Conservation (phyloP, 2,113 vertebrate species). For the Hyperoodon ampullatus region DNA sequence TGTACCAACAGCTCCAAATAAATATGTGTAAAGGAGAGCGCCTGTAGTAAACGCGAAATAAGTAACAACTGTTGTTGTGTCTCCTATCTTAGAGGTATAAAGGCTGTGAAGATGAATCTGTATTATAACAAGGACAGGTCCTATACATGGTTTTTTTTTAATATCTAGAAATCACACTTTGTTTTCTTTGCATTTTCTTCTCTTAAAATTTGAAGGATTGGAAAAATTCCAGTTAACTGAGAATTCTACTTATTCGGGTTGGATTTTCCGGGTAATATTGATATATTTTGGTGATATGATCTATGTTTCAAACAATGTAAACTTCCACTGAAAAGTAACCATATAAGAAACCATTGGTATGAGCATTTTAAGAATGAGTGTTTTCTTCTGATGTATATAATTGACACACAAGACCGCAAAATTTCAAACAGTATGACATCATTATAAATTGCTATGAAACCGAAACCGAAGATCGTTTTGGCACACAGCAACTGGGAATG, state of each 20-base stretch:
- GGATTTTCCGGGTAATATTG: not conserved
- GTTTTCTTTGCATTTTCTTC: not conserved
- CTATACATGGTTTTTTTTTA: not conserved
- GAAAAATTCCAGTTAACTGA: not conserved
- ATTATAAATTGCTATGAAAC: conserved; percentile 30
- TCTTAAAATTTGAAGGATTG: not conserved
- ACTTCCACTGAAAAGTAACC: not conserved
- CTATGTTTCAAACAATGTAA: not conserved
- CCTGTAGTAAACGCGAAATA: not conserved
- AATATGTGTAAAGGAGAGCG: not conserved
- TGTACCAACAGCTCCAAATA: not conserved
- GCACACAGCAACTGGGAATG: not conserved
- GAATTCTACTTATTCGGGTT: not conserved
- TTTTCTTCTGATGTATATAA: not conserved
- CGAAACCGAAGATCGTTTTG: not conserved
- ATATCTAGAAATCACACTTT: not conserved
- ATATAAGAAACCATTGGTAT: not conserved
- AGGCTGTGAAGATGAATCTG: not conserved
- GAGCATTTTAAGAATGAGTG: conserved; percentile 13
- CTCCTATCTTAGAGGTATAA: not conserved
- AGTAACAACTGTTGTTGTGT: not conserved
- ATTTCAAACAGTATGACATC: not conserved
- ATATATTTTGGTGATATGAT: not conserved
- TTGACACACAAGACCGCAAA: not conserved
- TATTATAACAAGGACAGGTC: not conserved